Conservation (phyloP, 2,797 vertebrate genomes). For the Lepidocolaptes lacrymiger region DNA sequence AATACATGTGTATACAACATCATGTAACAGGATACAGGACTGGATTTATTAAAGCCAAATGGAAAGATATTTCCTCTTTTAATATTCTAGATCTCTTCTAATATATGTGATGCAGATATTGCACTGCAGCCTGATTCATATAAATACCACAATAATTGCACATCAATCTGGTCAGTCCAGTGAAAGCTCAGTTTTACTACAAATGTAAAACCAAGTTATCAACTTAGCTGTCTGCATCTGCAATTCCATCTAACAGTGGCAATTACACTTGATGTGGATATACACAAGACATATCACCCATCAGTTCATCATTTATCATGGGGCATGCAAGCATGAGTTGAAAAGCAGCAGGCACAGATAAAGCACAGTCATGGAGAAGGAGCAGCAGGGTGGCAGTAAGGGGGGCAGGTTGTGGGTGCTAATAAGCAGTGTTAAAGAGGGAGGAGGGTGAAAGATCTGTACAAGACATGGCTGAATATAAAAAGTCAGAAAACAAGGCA, state of each 20-base stretch:
- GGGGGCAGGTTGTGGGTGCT: neutral
- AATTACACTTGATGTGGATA: neutral
- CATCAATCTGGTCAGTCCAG: neutral
- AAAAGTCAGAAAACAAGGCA: neutral
- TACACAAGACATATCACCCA: neutral
- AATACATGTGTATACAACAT: neutral
- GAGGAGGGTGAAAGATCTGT: neutral
- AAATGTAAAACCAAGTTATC: slow-evolving; percentile 6
- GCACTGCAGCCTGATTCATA: neutral
- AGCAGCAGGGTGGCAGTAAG: neutral
- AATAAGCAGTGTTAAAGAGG: neutral
- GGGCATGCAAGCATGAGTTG: neutral
- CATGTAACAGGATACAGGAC: slow-evolving; percentile 39
- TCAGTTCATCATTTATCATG: neutral
- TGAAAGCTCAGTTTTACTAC: neutral
- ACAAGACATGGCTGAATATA: neutral
- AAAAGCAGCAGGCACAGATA: neutral
- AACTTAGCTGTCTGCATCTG: neutral
- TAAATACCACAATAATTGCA: neutral
- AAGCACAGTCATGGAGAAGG: neutral
- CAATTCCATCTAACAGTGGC: neutral
- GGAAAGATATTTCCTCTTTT: slow-evolving; percentile 22
- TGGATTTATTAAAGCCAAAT: slow-evolving; percentile 53
- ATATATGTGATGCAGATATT: neutral
- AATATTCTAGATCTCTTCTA: slow-evolving; percentile 42